Base-by-base conservation (phyloP, 2,113 vertebrate genomes). In the Crypturellus undulatus region DNA sequence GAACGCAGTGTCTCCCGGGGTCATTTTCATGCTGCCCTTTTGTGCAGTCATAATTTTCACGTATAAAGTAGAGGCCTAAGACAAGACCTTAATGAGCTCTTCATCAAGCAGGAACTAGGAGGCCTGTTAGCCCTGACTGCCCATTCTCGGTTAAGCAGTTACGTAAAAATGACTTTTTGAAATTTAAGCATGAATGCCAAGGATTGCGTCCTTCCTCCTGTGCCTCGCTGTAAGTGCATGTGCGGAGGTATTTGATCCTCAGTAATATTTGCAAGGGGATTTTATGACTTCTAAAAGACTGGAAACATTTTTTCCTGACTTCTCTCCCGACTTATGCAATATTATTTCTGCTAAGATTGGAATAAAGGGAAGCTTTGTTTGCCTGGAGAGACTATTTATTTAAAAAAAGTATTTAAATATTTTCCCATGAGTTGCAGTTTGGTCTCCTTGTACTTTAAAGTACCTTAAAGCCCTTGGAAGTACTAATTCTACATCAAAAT, bases 231-330 rank as follows among this genome's bases (percentile, higher is more conserved):
- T 26, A 65, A 91, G 87, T 78, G 63, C 14, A 49, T 52, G 47
- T 93, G 26, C 69, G 90, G 32, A 85, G 38, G 58, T 83, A 75
- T 64, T 82, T 78, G 68, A 92, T 92, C 70, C 93, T 84, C 78
- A 77, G 70, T 94, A 92, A 89, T 84, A 95, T 92, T 95, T 96
- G 75, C 67, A 67, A 92, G 80, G 65, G 86, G 90, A 94, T 96
- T 94, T 95, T 62, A 54, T 79, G 90, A 89, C 88, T 95, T 93
- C 90, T 73, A 84, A 82, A 87, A 90, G 77, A 89, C 19, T 7
- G 58, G 68, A 90, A 75, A 76, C 3, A 1, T 88, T 79, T 22
- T 43, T 12, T 86, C 24, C n/a, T 87, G 67, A 87, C 86, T 89
- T 80, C 17, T 81, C 67, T 92, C 81, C 79, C 83, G 65, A 69